These are phyloP conservation scores for Thaumatotibia leucotreta DNA, from an alignment of 1,140 invertebrate species.

Conservation along the genomic window DNA sequence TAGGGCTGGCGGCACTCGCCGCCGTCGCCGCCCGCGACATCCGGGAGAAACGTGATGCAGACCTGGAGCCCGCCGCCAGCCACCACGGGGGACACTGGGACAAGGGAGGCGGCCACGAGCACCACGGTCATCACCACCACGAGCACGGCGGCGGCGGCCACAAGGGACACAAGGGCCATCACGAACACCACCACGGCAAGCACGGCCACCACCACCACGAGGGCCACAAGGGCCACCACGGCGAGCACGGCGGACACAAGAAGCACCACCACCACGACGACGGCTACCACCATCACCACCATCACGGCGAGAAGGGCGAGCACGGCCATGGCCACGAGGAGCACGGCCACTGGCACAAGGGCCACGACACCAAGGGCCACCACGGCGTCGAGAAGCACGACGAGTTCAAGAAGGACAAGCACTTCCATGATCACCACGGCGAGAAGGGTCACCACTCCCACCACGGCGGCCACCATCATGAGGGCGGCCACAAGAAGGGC, in stretches of 20 bases:
- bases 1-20: constrained; percentile 54
- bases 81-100: constrained; percentile 57
- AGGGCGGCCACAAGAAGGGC: constrained; percentile 82
- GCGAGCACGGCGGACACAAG: constrained; percentile 84
- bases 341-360: constrained; percentile 83
- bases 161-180: constrained; percentile 78
- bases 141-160: constrained; percentile 77
- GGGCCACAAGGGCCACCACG: constrained; percentile 82
- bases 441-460: constrained; percentile 83
- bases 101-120: constrained; percentile 73
- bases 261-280: constrained; percentile 85
- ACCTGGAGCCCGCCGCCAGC: constrained; percentile 76
- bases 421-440: constrained; percentile 86
- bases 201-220: constrained; percentile 85
- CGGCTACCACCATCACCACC: constrained; percentile 79
- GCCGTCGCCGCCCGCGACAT: constrained; percentile 45
- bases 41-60: constrained; percentile 65
- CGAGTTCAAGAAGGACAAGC: constrained; percentile 71
- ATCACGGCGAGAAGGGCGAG: constrained; percentile 83
- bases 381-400: constrained; percentile 86
- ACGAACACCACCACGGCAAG: constrained; percentile 78
- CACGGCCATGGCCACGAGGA: constrained; percentile 80
- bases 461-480: constrained; percentile 79
- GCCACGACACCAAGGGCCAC: constrained; percentile 86
- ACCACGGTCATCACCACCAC: constrained; percentile 77